These are phyloP conservation scores for Cichlasoma orientale DNA, from an alignment of 2,797 vertebrate genomes.

Conservation along the genomic window DNA sequence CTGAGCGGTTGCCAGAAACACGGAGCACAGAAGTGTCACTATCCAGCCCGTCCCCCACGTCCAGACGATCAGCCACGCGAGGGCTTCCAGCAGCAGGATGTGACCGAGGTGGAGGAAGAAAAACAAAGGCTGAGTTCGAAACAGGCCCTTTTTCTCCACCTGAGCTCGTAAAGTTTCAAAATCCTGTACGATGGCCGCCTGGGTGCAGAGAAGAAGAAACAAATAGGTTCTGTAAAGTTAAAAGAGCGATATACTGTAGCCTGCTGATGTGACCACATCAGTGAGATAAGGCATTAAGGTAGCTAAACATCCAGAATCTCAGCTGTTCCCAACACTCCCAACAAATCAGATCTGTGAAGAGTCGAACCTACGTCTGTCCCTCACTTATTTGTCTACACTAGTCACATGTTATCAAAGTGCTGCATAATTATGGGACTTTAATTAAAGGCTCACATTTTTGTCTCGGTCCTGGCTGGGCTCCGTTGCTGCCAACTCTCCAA, in stretches of 20 bases:
- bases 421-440: background rate
- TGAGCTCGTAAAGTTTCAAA: slow-evolving; percentile 84
- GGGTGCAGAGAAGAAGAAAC: slow-evolving; percentile 2
- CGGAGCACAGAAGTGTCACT: slow-evolving; percentile 80
- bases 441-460: slow-evolving; percentile 85
- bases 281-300: background rate
- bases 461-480: slow-evolving; percentile 89
- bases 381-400: background rate
- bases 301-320: background rate
- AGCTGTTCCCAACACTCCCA: background rate
- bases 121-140: slow-evolving; percentile 84
- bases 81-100: slow-evolving; percentile 86
- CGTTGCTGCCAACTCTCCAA: slow-evolving; percentile 88
- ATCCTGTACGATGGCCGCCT: slow-evolving; percentile 87
- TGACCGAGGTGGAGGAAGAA: slow-evolving; percentile 88
- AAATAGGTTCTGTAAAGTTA: background rate
- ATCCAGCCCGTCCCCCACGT: slow-evolving; percentile 89
- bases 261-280: background rate
- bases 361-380: background rate
- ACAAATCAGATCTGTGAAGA: background rate
- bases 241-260: background rate
- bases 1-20: slow-evolving; percentile 87
- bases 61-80: slow-evolving; percentile 84
- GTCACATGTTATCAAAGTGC: background rate
- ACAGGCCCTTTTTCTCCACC: slow-evolving; percentile 85